Base-by-base conservation (phyloP, 2,113 vertebrate species). In the Tympanuchus pallidicinctus region DNA sequence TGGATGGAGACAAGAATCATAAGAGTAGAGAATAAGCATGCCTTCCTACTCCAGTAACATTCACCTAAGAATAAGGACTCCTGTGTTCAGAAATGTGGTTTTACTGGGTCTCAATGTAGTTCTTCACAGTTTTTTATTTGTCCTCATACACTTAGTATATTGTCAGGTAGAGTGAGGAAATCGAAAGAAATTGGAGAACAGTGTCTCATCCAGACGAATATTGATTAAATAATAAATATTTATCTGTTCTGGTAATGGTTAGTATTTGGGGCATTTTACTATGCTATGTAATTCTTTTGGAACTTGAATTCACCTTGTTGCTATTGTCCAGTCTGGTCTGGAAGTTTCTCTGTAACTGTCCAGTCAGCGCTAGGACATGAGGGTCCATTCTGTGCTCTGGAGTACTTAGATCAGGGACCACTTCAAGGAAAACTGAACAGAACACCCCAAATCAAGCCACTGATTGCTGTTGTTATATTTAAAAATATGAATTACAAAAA, bases 361-460 rank as follows among this genome's bases (percentile, higher is more conserved):
- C 43, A 78, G 32, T 24, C 6, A 30, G 14, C 84, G 27, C 8
- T 24, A 57, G 13, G 18, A 83, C 10, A 42, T 47, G 32, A 30
- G 8, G 4, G 9, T 60, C 6, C 8, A 17, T 78, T 74, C 50
- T 66, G 24, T 74, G 7, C 40, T 86, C 61, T 21, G 4, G 30
- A 45, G 20, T 10, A 11, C 7, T 50, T 34, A 88, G 20, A 18
- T 56, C 5, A 50, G 36, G 38, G 38, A 38, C 38, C 10, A 38
- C 38, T 38, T 38, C 38, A 80, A 13, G 4, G 3, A 54, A 73
- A 88, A 32, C 4, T 22, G 22, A 56, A 25, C 17, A 57, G 82
- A 66, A 1, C 36, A 22, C 59, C 2, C 1, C 52, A 6, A 1
- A 1, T 2, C 56, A 2, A 52, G 11, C 74, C 28, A 3, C 36